Evolutionary conservation across 1,140 invertebrate genomes (phyloP).

Genomic region (Archivesica marissinica): DNA sequence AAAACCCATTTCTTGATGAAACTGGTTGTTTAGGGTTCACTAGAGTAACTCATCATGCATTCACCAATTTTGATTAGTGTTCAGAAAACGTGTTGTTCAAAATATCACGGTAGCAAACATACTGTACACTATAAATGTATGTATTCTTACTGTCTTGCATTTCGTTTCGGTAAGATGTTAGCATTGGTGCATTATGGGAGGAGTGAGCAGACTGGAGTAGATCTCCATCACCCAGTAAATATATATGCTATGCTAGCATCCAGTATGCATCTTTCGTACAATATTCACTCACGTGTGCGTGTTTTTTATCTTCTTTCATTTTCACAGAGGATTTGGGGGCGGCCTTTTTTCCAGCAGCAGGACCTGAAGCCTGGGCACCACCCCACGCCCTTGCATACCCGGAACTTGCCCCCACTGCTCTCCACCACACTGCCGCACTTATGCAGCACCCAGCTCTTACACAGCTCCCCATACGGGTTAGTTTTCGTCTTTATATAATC

Average conservation of each 20-base stretch:
- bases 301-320: slow-evolving; percentile 52
- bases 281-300: slow-evolving; percentile 48
- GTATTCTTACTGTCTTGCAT: too few relatives aligned
- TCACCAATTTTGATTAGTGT: too few relatives aligned
- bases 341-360: slow-evolving; percentile 93
- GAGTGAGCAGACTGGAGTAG: neutral
- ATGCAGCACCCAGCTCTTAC: slow-evolving; percentile 98
- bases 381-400: slow-evolving; percentile 90
- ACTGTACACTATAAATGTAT: too few relatives aligned
- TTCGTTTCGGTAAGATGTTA: neutral
- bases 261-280: slow-evolving; percentile 30
- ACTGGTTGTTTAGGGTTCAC: too few relatives aligned
- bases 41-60: too few relatives aligned
- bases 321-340: slow-evolving; percentile 90
- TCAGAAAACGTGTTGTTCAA: too few relatives aligned
- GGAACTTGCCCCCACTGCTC: slow-evolving; percentile 89
- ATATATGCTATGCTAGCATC: neutral
- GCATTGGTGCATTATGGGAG: slow-evolving; percentile 2
- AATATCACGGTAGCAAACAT: too few relatives aligned
- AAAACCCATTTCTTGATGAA: too few relatives aligned
- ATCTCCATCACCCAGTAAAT: neutral
- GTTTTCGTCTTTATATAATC: slow-evolving; percentile 56
- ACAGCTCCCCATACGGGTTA: slow-evolving; percentile 90
- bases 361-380: slow-evolving; percentile 94
- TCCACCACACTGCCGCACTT: slow-evolving; percentile 92